Evolutionary conservation across 2,797 vertebrate genomes (phyloP).

Genomic region (Micrastur ruficollis): DNA sequence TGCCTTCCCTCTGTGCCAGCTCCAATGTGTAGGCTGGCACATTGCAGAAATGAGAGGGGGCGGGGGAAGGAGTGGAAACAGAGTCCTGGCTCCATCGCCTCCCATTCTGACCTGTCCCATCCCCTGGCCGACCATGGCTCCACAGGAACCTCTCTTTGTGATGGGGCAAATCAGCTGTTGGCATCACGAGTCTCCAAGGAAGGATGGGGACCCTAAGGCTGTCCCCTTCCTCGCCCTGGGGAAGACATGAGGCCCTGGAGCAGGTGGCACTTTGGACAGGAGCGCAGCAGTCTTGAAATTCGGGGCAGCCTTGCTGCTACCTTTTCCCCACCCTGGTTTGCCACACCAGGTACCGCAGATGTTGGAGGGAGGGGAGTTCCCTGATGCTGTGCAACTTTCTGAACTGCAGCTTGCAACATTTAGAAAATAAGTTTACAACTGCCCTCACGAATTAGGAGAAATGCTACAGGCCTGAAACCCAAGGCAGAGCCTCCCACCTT

Average conservation of each 20-base stretch:
- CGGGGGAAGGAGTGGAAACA: neutral
- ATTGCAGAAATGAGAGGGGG: neutral
- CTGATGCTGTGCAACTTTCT: neutral
- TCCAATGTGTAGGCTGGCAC: conserved; percentile 61
- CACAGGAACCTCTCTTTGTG: rapidly evolving
- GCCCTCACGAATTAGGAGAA: neutral
- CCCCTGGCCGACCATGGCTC: neutral
- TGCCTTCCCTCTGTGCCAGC: conserved; percentile 13
- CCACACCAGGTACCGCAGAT: rapidly evolving
- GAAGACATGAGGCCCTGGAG: neutral
- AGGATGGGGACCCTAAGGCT: no score
- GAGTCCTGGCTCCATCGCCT: neutral
- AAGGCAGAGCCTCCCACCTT: neutral
- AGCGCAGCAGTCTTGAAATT: rapidly evolving
- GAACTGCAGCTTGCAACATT: neutral
- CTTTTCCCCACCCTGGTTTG: neutral
- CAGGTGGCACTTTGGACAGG: neutral
- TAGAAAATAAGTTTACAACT: neutral
- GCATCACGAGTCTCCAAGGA: rapidly evolving
- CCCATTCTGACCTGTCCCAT: neutral
- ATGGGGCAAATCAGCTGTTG: no score
- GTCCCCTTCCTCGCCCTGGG: neutral
- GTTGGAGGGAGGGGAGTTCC: no score
- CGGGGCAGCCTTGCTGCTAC: neutral
- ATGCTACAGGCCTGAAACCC: neutral